phyloP scores from a whole-genome alignment of 2,888 invertebrate genomes.

The Sinelater perroti region DNA sequence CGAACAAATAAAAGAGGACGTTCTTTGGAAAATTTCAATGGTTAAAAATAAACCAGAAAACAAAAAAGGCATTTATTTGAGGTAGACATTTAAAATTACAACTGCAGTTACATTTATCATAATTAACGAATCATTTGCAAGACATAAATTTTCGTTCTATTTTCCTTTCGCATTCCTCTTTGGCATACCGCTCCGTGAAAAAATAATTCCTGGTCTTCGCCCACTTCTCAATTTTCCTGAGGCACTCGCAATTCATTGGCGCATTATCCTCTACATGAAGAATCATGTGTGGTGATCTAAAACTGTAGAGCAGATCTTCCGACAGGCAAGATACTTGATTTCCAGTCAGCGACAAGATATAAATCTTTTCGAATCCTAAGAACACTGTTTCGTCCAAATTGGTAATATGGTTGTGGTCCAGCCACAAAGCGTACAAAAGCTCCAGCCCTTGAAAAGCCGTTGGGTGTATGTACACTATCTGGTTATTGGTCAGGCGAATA shows the following conservation, averaged over 20 bases:
- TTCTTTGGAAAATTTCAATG: too few species aligned
- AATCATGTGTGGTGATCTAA: conserved; percentile 22
- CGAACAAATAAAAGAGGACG: too few species aligned
- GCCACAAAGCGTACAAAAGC: conserved; percentile 45
- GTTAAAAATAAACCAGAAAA: too few species aligned
- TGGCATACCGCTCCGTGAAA: conserved; percentile 24
- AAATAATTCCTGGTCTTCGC: conserved; percentile 22
- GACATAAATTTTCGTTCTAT: background rate
- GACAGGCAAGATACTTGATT: conserved; percentile 29
- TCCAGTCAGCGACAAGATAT: conserved; percentile 21
- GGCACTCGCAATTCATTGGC: conserved; percentile 23
- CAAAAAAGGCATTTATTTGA: too few species aligned
- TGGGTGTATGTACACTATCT: conserved; percentile 43
- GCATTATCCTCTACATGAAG: conserved; percentile 29
- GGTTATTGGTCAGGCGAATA: conserved; percentile 46
- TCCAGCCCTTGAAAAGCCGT: conserved; percentile 43
- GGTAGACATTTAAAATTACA: too few species aligned
- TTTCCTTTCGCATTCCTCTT: conserved; percentile 15
- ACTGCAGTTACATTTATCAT: too few species aligned
- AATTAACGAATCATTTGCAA: too few species aligned
- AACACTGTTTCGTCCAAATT: conserved; percentile 38
- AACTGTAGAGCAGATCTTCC: conserved; percentile 18
- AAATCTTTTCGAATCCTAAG: conserved; percentile 12
- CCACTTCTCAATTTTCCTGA: conserved; percentile 22
- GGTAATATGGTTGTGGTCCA: conserved; percentile 46